These are phyloP conservation scores for Escarpia spicata DNA, from an alignment of 2,888 invertebrate genomes.

Conservation along the genomic window DNA sequence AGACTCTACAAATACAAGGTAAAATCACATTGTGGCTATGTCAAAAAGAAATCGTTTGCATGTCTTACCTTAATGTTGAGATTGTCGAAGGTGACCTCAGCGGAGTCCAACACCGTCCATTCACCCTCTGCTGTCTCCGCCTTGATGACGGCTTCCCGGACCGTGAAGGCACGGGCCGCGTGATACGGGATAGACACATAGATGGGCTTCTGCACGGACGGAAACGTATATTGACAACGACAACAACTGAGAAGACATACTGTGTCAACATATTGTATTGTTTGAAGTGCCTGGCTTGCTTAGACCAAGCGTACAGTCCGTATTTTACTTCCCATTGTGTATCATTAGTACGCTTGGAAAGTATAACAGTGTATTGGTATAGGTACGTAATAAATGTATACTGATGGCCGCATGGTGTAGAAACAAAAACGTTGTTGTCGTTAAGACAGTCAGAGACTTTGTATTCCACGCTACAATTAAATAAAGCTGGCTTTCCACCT, in stretches of 20 bases:
- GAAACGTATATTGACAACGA: neutral
- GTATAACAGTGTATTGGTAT: neutral
- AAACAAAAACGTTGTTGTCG: neutral
- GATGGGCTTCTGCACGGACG: constrained; percentile 46
- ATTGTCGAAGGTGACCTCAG: constrained; percentile 52
- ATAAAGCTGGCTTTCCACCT: no score
- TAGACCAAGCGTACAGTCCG: neutral
- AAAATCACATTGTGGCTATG: no score
- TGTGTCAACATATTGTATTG: neutral
- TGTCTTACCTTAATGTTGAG: constrained; percentile 5
- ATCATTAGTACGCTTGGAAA: neutral
- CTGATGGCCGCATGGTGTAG: neutral
- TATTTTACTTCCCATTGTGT: neutral
- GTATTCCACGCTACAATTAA: no score
- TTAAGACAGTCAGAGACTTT: no score
- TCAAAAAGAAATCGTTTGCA: no score
- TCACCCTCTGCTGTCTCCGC: constrained; percentile 37
- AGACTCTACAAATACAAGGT: no score
- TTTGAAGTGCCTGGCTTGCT: neutral
- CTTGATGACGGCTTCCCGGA: constrained; percentile 57
- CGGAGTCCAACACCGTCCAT: constrained; percentile 53
- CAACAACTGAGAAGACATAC: neutral
- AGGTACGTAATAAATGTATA: neutral
- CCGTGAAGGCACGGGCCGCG: constrained; percentile 45
- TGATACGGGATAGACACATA: constrained; percentile 55